Evolutionary conservation across 1,140 invertebrate species (phyloP), one percentile per base, ranked within the genome.

Genomic region (Drosophila setifemur): DNA sequence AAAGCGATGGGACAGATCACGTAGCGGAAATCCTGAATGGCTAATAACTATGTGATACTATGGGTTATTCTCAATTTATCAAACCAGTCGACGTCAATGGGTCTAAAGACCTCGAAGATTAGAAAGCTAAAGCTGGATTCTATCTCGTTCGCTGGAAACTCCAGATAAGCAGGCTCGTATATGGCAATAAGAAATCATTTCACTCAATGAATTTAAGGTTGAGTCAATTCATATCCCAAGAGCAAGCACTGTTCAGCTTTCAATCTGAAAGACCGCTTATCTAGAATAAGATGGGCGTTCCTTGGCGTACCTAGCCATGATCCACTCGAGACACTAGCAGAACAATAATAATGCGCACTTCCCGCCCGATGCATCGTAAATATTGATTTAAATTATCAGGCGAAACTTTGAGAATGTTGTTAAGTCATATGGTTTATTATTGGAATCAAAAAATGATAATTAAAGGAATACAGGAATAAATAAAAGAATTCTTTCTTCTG

Each of bases 361-460:
- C 21, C 33, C 4, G n/a, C 33, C 1, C 12, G 4, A 12, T 9
- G 26, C 18, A 33, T 21, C 33, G 28, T 14, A 40, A n/a, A n/a
- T 39, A 42, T n/a, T 26, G 11, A 40, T 31, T 18, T 23, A 7
- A 42, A 31, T 25, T 40, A 42, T 55, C 35, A 40, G 31, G 23
- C 3, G 4, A 39, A 11, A 55, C 7, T 39, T 29, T 1, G 14
- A 18, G 6, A 33, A 57, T 14, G 29, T 33, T 61, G 52, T 61
- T 57, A 60, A 57, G 52, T 61, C 52, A 61, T 61, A 42, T 21
- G 52, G 57, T 61, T 61, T 61, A 61, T 57, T 61, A 61, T 61
- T 58, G 52, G 57, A 61, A 61, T 61, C 35, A 43, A 60, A 25
- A 57, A 82, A 73, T 64, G 1, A 72, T 75, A 63, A 18, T 33